Evolutionary conservation across 2,888 invertebrate species (phyloP), one percentile per base, ranked within the genome.

Genomic region (Globia sparganii): DNA sequence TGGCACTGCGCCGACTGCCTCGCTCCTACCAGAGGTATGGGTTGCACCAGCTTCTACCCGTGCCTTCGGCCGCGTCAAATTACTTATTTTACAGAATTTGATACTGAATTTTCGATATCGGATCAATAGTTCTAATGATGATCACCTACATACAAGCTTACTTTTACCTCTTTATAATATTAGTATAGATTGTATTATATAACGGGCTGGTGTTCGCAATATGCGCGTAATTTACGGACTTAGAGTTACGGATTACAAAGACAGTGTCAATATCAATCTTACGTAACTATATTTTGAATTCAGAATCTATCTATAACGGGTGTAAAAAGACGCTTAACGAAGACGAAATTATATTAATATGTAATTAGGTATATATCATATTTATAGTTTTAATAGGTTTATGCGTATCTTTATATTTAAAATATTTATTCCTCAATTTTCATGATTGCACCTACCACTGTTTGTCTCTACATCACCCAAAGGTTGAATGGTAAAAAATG

Each of bases 1-100:
- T 96, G 97, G 95, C 94, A 94, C 91, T 97, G 97, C 93, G 95
- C 95, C 87, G 93, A 93, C 89, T 97, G 97, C 90, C 96, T 89
- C 1, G 78, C 77, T 8, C 89, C 89, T 8, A 65, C 40, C 40
- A 40, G 40, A 40, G 65, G 65, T 65, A 65, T 40, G 21, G 28
- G n/a, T 11, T 25, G 34, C 0, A 25, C 25, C 25, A 11, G 34
- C 34, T 25, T 9, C 25, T 4, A 21, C 31, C 18, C 21, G 59
- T 4, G 4, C 21, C 56, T 1, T n/a, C 13, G n/a, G 13, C 1
- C 56, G 13, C 5, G 15, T 15, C 0, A 28, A 13, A 15, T 5
- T 5, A 5, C 58, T 58, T 15, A 15, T 58, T 58, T 15, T 37
- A 9, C 37, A 37, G 37, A 37, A 37, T 37, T 37, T 37, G 37